Base-by-base conservation (phyloP, 2,888 invertebrate species). In the Syrphus vitripennis region DNA sequence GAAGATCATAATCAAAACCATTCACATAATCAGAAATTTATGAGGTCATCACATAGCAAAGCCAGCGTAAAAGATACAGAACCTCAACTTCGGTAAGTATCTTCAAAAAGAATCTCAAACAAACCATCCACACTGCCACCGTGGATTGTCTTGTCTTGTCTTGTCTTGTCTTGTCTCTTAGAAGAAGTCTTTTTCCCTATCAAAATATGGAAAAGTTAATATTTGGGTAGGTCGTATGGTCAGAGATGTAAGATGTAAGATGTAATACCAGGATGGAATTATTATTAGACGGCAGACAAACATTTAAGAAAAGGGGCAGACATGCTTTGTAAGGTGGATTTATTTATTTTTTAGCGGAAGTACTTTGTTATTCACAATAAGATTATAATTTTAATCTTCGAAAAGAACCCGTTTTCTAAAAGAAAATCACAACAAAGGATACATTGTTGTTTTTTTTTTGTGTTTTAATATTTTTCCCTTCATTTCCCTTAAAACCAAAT, bases 141-240 rank as follows among this genome's bases (percentile, higher is more conserved):
- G 50, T 37, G 34, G n/a, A n/a, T 21, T 72, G 42, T 34, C 21
- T 34, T 37, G 10, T 3, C 42, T 5, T 40, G 12, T 29, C 9
- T 21, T 72, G 42, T 34, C 21, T 34, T 37, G 10, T 3, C 42
- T 5, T 40, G 12, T 29, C 9, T 59, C 37, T 34, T 76, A 31
- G 26, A 72, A 40, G 42, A 40, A 74, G 69, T 65, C 40, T 70
- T 83, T n/a, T 74, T 74, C 48, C 65, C 48, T 16, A 42, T 37
- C 24, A 45, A 74, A 69, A 59, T 50, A 74, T 31, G 34, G 55
- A 75, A 81, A 84, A 61, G 81, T 84, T 84, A 84, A 84, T 84
- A 84, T 84, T 84, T 84, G 84, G 84, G 81, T 81, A 84, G 81
- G 84, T 84, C 84, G 81, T 59, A 61, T 61, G 81, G 84, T 84